Conservation (phyloP, 2,113 vertebrate species). For the Morone saxatilis region DNA sequence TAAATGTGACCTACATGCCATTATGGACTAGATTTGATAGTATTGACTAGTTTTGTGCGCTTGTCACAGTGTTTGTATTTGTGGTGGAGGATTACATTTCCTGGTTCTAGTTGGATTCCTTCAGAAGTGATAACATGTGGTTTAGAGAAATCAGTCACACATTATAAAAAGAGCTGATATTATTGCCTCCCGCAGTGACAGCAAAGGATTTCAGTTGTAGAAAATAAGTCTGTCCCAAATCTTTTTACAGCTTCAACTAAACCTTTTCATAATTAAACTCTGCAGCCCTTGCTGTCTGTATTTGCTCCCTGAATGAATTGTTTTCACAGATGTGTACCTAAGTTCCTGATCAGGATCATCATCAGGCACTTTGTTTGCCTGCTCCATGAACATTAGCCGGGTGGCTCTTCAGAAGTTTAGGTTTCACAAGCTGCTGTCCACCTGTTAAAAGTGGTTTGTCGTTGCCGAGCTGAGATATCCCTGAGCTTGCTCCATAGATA, state of each 20-base stretch:
- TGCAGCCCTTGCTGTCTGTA: neutral
- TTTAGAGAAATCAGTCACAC: slow-evolving; percentile 7
- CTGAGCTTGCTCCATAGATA: slow-evolving; percentile 34
- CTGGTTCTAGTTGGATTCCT: slow-evolving; percentile 6
- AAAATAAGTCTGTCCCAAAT: neutral
- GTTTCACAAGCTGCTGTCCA: slow-evolving; percentile 65
- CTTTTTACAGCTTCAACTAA: neutral
- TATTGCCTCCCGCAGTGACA: neutral
- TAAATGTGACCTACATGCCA: neutral
- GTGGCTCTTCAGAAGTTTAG: slow-evolving; percentile 40
- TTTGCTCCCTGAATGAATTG: neutral
- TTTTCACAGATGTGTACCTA: neutral
- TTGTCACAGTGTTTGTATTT: slow-evolving; percentile 14
- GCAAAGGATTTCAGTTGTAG: neutral
- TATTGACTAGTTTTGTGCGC: neutral
- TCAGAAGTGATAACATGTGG: slow-evolving; percentile 5
- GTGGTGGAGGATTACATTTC: neutral
- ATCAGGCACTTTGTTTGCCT: slow-evolving; percentile 6
- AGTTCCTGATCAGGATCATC: slow-evolving; percentile 4
- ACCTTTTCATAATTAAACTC: neutral
- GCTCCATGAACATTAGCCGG: slow-evolving; percentile 34
- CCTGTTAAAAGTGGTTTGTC: slow-evolving; percentile 66
- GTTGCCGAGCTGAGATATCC: slow-evolving; percentile 49
- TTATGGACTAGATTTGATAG: neutral
- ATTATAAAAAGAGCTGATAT: neutral